Evolutionary conservation across 1,140 invertebrate genomes (phyloP).

Genomic region (Maconellicoccus hirsutus): DNA sequence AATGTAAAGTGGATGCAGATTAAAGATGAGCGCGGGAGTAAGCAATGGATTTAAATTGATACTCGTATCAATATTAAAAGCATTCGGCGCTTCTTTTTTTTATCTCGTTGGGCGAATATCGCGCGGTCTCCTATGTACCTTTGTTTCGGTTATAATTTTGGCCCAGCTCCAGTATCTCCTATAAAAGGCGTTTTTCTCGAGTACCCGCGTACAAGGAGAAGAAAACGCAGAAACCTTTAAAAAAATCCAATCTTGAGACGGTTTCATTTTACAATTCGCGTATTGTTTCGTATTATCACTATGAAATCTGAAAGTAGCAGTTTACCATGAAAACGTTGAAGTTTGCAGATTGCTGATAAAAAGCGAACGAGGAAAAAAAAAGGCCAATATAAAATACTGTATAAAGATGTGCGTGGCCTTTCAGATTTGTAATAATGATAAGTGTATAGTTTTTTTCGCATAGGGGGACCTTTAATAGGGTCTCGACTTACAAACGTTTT

Average conservation of each 20-base stretch:
- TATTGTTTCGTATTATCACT: slow-evolving; percentile 12
- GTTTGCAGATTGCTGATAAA: slow-evolving; percentile 13
- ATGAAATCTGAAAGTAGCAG: slow-evolving; percentile 4
- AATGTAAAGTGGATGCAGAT: neutral
- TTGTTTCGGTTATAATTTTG: neutral
- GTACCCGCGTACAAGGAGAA: neutral
- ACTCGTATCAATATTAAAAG: neutral
- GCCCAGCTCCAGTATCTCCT: neutral
- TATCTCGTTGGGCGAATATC: neutral
- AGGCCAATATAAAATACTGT: slow-evolving; percentile 15
- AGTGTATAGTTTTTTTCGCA: neutral
- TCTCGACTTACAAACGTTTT: slow-evolving; percentile 22
- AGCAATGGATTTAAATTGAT: neutral
- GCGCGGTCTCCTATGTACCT: too few relatives aligned
- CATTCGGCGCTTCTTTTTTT: neutral
- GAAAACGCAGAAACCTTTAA: neutral
- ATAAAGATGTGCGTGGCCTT: slow-evolving; percentile 20
- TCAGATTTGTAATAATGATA: slow-evolving; percentile 21
- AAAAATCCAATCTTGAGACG: slow-evolving; percentile 2
- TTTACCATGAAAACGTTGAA: slow-evolving; percentile 10
- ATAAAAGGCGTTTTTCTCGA: slow-evolving; percentile 5
- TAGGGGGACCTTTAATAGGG: slow-evolving; percentile 15
- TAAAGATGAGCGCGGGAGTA: neutral
- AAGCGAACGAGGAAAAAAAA: neutral
- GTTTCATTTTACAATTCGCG: slow-evolving; percentile 13